Base-by-base conservation (phyloP, 2,113 vertebrate genomes). In the Sterrhoptilus dennistouni region DNA sequence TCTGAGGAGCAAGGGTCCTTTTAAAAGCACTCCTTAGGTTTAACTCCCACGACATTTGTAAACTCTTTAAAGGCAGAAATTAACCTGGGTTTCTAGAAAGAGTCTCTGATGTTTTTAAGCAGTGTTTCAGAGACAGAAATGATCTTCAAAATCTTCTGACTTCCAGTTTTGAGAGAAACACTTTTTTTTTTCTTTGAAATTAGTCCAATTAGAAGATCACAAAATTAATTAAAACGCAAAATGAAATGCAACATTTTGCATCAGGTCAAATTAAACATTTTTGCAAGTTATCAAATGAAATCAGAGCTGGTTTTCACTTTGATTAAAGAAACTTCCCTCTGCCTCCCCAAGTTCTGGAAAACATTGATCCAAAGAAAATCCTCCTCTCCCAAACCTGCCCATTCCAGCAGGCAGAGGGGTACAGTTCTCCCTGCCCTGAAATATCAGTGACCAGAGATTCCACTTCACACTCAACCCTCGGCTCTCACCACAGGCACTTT, bases 181-280 rank as follows among this genome's bases (percentile, higher is more conserved):
- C 53, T 74, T 93, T 88, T 88, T 88, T 88, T 87, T 88, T 92
- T 52, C 81, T 89, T 89, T 89, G 53, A 95, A 94, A 94, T 89
- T 65, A 96, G 35, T 65, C 78, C 89, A 94, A 97, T 94, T 92
- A 95, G 92, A 95, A 60, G 91, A 97, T 97, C 93, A 96, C 81
- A 95, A 89, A 96, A 92, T 82, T 95, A 95, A 97, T 96, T 96
- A 95, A 91, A 92, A 89, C 0, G 3, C 87, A 87, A 87, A 92
- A 79, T 29, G 61, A 89, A 95, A 93, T 6, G 77, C 89, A 91
- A 56, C 1, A 18, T 45, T 89, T 92, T 15, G 69, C 93, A 94
- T 92, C 87, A 72, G 77, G 83, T 84, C n/a, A 14, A 94, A 84
- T 82, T 56, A 92, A 91, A 75, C 0, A 0, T 91, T 95, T 95